Conservation (phyloP, 2,888 invertebrate species). For the Drosophila nigricruria region DNA sequence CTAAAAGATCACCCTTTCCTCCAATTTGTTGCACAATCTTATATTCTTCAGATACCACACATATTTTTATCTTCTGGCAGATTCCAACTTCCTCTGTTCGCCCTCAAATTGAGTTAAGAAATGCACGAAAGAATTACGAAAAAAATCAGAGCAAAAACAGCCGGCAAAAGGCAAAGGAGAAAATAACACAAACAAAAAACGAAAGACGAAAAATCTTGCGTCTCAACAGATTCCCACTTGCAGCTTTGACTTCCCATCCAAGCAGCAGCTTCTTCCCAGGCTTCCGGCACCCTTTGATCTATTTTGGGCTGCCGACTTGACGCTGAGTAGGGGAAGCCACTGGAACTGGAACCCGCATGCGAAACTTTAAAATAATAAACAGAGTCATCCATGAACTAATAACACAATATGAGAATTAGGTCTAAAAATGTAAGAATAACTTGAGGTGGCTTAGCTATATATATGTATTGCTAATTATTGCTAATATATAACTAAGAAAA, state of each 20-base stretch:
- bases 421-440: too few relatives aligned
- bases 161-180: background rate
- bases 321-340: background rate
- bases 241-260: background rate
- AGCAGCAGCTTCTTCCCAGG: constrained; percentile 3
- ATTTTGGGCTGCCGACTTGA: constrained; percentile 21
- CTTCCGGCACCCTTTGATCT: constrained; percentile 41
- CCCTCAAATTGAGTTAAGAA: constrained; percentile 5
- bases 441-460: background rate
- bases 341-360: constrained; percentile 15
- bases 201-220: background rate
- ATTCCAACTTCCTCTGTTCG: constrained; percentile 3
- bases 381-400: constrained; percentile 1
- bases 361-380: constrained; percentile 38
- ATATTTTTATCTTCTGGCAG: background rate
- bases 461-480: too few relatives aligned
- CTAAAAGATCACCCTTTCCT: background rate
- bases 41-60: background rate
- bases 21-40: background rate
- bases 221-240: constrained; percentile 13
- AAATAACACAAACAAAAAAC: background rate
- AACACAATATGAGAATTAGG: background rate
- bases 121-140: constrained; percentile 2
- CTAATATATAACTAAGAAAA: background rate
- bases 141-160: background rate